These are phyloP conservation scores for Micromussa lordhowensis DNA, from an alignment of 92 coral and sea anemone genomes.

Conservation along the genomic window DNA sequence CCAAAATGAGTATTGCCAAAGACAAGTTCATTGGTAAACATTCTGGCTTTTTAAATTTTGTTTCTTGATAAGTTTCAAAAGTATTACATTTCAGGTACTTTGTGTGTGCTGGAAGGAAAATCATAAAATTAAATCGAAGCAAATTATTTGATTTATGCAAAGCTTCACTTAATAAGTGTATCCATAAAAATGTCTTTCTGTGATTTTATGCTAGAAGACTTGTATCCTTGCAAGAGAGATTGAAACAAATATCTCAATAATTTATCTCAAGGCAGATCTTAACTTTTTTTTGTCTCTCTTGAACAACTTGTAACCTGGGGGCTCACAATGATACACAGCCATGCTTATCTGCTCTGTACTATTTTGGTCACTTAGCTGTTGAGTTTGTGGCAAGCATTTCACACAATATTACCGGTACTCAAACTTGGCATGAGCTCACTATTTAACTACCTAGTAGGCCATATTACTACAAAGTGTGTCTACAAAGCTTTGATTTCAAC, in stretches of 20 bases:
- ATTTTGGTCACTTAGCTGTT: neutral
- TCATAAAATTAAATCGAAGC: neutral
- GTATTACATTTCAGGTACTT: neutral
- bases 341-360: neutral
- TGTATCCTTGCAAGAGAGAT: neutral
- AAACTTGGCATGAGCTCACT: neutral
- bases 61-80: neutral
- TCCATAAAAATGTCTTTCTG: neutral
- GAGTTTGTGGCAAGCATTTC: conserved; percentile 1
- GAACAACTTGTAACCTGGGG: neutral
- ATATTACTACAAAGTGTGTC: too few relatives aligned
- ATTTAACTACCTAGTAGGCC: too few relatives aligned
- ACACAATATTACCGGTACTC: neutral
- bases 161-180: neutral
- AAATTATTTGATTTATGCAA: conserved; percentile 5
- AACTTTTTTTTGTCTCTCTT: neutral
- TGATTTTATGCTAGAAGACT: neutral
- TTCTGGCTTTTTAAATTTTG: neutral
- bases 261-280: neutral
- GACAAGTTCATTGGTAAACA: neutral
- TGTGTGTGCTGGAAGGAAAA: neutral
- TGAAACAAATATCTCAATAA: neutral
- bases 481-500: neutral
- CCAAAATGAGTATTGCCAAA: neutral
- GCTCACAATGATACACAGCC: neutral